Percentiles rank a stretch among this genome's conserved stretches.
Conservation (phyloP, 2,113 vertebrate species). For the Laticauda laticaudata region DNA sequence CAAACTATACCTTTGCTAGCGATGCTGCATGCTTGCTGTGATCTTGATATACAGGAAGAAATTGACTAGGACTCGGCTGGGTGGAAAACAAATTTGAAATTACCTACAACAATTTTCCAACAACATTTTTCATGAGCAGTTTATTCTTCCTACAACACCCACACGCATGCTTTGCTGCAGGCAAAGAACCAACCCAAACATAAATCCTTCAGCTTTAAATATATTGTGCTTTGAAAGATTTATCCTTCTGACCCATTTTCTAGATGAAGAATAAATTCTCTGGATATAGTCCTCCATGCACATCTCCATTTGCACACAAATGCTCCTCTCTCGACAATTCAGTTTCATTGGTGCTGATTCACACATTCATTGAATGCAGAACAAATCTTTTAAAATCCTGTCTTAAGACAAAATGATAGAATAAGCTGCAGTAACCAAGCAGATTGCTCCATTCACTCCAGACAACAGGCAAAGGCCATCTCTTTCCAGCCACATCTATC, state of each 20-base stretch:
- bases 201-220: neutral
- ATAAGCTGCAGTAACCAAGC: neutral
- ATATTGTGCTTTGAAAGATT: neutral
- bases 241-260: neutral
- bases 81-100: neutral
- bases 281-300: neutral
- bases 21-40: neutral
- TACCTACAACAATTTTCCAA: neutral
- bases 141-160: neutral
- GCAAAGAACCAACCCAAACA: slow-evolving; percentile 1
- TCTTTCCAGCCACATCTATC: too few species aligned
- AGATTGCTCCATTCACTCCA: neutral
- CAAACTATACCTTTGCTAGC: neutral
- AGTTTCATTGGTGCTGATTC: slow-evolving; percentile 16
- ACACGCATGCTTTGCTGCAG: neutral
- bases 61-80: neutral
- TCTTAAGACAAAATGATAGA: neutral
- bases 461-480: neutral
- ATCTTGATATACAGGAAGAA: neutral
- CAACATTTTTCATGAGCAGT: neutral
- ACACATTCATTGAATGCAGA: neutral
- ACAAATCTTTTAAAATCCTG: neutral
- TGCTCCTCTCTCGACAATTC: neutral
- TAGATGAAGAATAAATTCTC: slow-evolving; percentile 22
- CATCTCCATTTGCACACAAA: neutral